Evolutionary conservation across 2,113 vertebrate species (phyloP).

Genomic region (Pristiophorus japonicus): DNA sequence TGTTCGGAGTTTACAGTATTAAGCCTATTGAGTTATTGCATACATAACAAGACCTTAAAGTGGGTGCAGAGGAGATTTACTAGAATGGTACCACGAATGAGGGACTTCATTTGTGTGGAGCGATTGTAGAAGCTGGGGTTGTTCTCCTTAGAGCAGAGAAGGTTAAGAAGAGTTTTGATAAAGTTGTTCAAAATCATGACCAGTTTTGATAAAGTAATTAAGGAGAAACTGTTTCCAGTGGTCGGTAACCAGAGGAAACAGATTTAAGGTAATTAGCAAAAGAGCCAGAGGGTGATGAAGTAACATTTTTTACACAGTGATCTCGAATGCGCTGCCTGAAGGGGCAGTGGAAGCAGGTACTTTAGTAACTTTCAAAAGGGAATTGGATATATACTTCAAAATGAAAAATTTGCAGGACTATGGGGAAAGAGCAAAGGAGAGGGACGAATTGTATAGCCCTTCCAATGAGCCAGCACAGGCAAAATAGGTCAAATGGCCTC

Average conservation of each 20-base stretch:
- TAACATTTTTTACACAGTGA: not conserved
- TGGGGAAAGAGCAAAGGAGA: not conserved
- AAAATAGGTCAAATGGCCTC: not conserved
- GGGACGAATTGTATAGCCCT: not conserved
- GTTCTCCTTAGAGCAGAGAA: too few species aligned
- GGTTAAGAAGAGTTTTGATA: too few species aligned
- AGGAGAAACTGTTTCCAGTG: not conserved
- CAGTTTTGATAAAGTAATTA: too few species aligned
- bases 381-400: not conserved
- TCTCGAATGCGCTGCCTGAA: not conserved
- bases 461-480: not conserved
- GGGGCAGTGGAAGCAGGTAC: not conserved
- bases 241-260: not conserved
- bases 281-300: not conserved
- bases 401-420: not conserved
- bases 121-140: too few species aligned
- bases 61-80: too few species aligned
- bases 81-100: too few species aligned
- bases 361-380: not conserved
- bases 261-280: not conserved
- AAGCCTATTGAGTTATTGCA: too few species aligned
- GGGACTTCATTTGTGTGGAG: too few species aligned
- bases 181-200: too few species aligned
- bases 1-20: too few species aligned
- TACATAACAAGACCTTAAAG: too few species aligned